A percentile compares a stretch with the other conserved stretches of the same genome.
Evolutionary conservation across 2,113 vertebrate genomes (phyloP).

Genomic region (Microcebus murinus): DNA sequence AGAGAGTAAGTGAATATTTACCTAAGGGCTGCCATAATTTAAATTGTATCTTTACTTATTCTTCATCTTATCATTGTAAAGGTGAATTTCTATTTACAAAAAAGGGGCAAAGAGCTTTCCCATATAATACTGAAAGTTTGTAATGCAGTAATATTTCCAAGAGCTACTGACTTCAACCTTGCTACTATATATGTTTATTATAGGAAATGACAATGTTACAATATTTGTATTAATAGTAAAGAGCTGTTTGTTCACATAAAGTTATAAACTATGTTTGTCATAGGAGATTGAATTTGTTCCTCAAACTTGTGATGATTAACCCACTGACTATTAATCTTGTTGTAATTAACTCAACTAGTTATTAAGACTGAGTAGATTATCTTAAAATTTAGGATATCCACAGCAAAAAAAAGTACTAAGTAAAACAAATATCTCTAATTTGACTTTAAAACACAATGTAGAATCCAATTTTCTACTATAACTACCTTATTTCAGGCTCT

Average conservation of each 20-base stretch:
- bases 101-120: neutral
- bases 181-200: slow-evolving; percentile 28
- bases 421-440: slow-evolving; percentile 34
- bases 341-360: slow-evolving; percentile 17
- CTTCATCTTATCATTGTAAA: neutral
- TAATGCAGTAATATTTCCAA: slow-evolving; percentile 26
- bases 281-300: slow-evolving; percentile 37
- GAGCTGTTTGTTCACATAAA: neutral
- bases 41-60: slow-evolving; percentile 23
- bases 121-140: slow-evolving; percentile 13
- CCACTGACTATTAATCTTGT: neutral
- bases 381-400: slow-evolving; percentile 43
- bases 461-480: neutral
- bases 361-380: neutral
- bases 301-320: neutral
- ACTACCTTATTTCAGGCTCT: neutral
- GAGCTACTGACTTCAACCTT: neutral
- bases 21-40: slow-evolving; percentile 23
- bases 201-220: slow-evolving; percentile 35
- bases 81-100: slow-evolving; percentile 23
- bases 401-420: slow-evolving; percentile 9
- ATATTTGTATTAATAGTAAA: slow-evolving; percentile 5
- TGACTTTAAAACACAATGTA: neutral
- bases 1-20: slow-evolving; percentile 25
- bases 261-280: slow-evolving; percentile 38